A percentile compares a stretch with the other conserved stretches of the same genome.
Evolutionary conservation across 2,888 invertebrate genomes (phyloP).

Genomic region (Blastobasis lacticolella): DNA sequence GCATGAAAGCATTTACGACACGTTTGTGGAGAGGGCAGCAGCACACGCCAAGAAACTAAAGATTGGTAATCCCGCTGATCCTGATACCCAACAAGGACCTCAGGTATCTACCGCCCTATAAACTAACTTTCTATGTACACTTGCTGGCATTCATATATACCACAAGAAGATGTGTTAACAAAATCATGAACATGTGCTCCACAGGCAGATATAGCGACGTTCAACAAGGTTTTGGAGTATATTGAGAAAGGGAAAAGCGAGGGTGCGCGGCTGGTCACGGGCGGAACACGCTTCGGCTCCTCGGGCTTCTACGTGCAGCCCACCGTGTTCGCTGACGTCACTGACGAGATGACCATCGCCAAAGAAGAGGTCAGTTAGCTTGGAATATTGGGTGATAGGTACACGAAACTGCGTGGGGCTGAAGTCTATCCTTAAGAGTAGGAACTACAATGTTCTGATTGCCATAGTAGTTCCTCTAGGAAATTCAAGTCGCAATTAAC

Average conservation of each 20-base stretch:
- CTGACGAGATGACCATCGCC: constrained; percentile 85
- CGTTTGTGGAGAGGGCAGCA: constrained; percentile 80
- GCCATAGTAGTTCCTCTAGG: too few species aligned
- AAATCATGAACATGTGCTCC: constrained; percentile 3
- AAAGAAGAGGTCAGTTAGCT: constrained; percentile 78
- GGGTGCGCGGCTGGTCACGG: constrained; percentile 86
- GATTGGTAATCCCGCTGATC: constrained; percentile 88
- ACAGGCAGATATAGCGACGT: constrained; percentile 83
- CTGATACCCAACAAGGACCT: constrained; percentile 84
- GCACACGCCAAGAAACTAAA: constrained; percentile 79
- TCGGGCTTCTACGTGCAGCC: constrained; percentile 70
- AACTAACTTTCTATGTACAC: too few species aligned
- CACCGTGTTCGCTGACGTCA: constrained; percentile 81
- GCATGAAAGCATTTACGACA: constrained; percentile 88
- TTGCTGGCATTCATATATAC: too few species aligned
- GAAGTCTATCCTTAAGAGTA: too few species aligned
- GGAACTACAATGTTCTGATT: too few species aligned
- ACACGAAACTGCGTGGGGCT: too few species aligned
- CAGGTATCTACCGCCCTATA: constrained; percentile 70
- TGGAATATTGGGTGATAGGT: not conserved
- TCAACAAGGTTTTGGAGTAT: constrained; percentile 81
- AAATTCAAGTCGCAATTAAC: too few species aligned
- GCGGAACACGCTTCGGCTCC: constrained; percentile 80
- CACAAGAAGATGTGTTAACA: constrained; percentile 25
- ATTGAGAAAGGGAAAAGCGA: constrained; percentile 85